Evolutionary conservation across 2,797 vertebrate species (phyloP).

Genomic region (Cirrhinus mrigala): DNA sequence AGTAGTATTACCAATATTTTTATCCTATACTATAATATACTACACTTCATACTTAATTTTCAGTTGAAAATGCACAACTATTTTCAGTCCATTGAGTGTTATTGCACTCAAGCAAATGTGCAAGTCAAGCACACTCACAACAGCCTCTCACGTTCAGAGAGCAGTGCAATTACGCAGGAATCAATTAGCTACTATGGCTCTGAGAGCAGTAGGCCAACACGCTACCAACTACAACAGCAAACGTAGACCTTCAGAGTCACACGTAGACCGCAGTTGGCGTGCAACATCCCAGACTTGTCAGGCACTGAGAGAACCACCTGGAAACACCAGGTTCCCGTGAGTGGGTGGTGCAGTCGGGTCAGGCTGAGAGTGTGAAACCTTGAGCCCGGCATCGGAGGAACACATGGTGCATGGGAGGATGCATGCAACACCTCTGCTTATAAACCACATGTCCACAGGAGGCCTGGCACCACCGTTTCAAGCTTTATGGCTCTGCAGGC

Average conservation of each 20-base stretch:
- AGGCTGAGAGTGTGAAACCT: slow-evolving; percentile 32
- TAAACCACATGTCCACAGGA: slow-evolving; percentile 40
- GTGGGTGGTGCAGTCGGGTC: slow-evolving; percentile 30
- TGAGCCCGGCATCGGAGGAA: slow-evolving; percentile 20
- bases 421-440: slow-evolving; percentile 42
- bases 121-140: background rate
- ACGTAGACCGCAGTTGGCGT: background rate
- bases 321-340: slow-evolving; percentile 26
- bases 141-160: background rate
- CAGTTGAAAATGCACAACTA: background rate
- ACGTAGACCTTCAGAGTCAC: background rate
- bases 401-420: slow-evolving; percentile 58
- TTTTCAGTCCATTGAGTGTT: background rate
- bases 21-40: too few species aligned
- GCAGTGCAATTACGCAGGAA: background rate
- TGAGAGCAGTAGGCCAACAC: background rate
- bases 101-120: background rate
- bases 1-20: too few species aligned
- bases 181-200: slow-evolving; percentile 7
- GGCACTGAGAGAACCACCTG: slow-evolving; percentile 28
- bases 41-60: too few species aligned
- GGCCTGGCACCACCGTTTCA: slow-evolving; percentile 7
- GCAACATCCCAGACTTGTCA: background rate
- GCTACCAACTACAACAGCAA: background rate
- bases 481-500: slow-evolving; percentile 3